phyloP scores from a whole-genome alignment of 2,113 vertebrate species.

The Seriola aureovittata region DNA sequence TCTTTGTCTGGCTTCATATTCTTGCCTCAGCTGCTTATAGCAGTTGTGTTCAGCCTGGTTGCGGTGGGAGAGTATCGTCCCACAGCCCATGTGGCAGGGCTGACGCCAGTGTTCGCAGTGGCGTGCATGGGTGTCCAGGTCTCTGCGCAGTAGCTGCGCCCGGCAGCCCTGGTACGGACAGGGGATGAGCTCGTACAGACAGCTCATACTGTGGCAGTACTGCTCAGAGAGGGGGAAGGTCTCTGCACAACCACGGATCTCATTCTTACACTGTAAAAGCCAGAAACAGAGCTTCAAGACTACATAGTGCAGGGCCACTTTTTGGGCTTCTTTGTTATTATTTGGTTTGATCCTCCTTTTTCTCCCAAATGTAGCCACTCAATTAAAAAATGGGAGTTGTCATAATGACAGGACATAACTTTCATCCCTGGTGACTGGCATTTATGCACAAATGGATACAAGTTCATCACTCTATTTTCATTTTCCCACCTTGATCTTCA shows the following conservation, averaged over 20 bases:
- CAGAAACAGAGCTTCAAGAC: slow-evolving; percentile 1
- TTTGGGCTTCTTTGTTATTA: not conserved
- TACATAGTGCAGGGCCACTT: not conserved
- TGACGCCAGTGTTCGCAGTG: slow-evolving; percentile 82
- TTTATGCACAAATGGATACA: not conserved
- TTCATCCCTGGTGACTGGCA: not conserved
- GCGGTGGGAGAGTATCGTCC: slow-evolving; percentile 76
- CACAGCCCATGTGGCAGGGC: slow-evolving; percentile 86
- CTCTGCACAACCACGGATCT: slow-evolving; percentile 84
- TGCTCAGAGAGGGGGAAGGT: slow-evolving; percentile 84
- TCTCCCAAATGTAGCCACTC: not conserved
- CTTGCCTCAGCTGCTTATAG: slow-evolving; percentile 83
- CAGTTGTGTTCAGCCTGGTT: slow-evolving; percentile 85
- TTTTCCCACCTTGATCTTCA: slow-evolving; percentile 86
- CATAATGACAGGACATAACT: not conserved
- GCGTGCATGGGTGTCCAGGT: slow-evolving; percentile 81
- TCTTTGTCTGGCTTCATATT: slow-evolving; percentile 77
- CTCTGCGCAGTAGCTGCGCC: slow-evolving; percentile 79
- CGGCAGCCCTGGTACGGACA: slow-evolving; percentile 87
- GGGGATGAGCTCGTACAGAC: slow-evolving; percentile 80
- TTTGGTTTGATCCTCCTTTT: not conserved
- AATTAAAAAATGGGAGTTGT: not conserved
- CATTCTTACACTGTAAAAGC: slow-evolving; percentile 85
- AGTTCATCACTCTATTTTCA: not conserved
- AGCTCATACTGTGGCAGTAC: slow-evolving; percentile 84